Evolutionary conservation across 2,797 vertebrate species (phyloP).

Genomic region (Furcifer pardalis): DNA sequence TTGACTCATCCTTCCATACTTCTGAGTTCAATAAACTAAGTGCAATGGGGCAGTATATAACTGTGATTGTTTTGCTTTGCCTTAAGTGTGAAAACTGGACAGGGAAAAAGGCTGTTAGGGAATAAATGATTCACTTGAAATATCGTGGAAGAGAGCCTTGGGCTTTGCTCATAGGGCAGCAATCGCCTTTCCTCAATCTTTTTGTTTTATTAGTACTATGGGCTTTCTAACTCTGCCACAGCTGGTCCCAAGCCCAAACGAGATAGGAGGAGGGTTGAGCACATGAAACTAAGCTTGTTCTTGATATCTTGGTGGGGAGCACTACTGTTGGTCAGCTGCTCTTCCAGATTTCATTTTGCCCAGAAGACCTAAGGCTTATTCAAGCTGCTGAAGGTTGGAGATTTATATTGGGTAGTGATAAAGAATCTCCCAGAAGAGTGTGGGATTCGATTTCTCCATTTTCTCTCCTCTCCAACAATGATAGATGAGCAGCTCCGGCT

Average conservation of each 20-base stretch:
- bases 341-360: slow-evolving; percentile 35
- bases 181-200: not conserved
- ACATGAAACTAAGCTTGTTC: accelerated
- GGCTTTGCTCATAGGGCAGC: not conserved
- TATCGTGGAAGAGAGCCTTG: too few relatives aligned
- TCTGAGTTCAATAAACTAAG: too few relatives aligned
- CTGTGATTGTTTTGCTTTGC: too few relatives aligned
- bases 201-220: not conserved
- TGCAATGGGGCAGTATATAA: too few relatives aligned
- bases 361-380: slow-evolving; percentile 36
- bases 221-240: too few relatives aligned
- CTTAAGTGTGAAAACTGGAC: too few relatives aligned
- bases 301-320: not conserved
- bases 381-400: not conserved
- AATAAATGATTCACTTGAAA: too few relatives aligned
- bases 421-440: slow-evolving; percentile 8
- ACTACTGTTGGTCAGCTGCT: not conserved
- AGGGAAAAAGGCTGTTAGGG: too few relatives aligned
- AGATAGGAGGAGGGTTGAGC: too few relatives aligned
- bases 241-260: too few relatives aligned
- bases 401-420: slow-evolving; percentile 25
- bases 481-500: slow-evolving; percentile 41
- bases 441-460: not conserved
- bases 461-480: not conserved
- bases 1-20: too few relatives aligned